These are phyloP conservation scores for Tragelaphus oryx DNA, from an alignment of 2,797 vertebrate genomes.

Conservation along the genomic window DNA sequence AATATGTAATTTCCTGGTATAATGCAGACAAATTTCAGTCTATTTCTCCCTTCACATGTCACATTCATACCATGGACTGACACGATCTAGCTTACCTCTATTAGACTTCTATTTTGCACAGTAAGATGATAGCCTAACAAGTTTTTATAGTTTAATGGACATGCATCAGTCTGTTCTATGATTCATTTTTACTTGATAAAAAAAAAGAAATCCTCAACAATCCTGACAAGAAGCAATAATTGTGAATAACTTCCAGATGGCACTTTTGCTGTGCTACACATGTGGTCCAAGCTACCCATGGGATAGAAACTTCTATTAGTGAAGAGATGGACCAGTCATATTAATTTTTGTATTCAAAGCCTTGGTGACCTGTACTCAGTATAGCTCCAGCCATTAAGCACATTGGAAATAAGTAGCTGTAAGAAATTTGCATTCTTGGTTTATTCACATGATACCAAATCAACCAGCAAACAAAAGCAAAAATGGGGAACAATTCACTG, in stretches of 20 bases:
- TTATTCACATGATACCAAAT: not conserved
- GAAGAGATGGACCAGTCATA: not conserved
- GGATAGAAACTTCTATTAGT: constrained; percentile 60
- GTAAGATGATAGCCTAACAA: constrained; percentile 76
- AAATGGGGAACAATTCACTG: rapidly evolving
- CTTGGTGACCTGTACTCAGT: not conserved
- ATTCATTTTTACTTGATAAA: constrained; percentile 82
- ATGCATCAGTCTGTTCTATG: constrained; percentile 77
- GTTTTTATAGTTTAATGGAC: constrained; percentile 80
- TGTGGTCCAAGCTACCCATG: constrained; percentile 75
- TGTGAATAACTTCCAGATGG: constrained; percentile 83
- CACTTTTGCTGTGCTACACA: constrained; percentile 72
- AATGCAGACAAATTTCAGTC: constrained; percentile 77
- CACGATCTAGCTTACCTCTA: constrained; percentile 81
- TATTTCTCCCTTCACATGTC: constrained; percentile 67
- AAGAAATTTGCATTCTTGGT: constrained; percentile 24
- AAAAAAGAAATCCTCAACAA: constrained; percentile 59
- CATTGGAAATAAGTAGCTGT: not conserved
- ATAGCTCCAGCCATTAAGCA: not conserved
- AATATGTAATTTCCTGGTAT: constrained; percentile 82
- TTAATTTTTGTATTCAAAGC: not conserved
- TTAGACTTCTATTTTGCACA: constrained; percentile 76
- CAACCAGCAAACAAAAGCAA: not conserved
- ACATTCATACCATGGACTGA: constrained; percentile 72
- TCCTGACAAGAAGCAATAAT: constrained; percentile 82